A percentile compares a stretch with the other conserved stretches of the same genome.
phyloP scores from a whole-genome alignment of 2,888 invertebrate genomes.

The Agriopis aurantiaria region DNA sequence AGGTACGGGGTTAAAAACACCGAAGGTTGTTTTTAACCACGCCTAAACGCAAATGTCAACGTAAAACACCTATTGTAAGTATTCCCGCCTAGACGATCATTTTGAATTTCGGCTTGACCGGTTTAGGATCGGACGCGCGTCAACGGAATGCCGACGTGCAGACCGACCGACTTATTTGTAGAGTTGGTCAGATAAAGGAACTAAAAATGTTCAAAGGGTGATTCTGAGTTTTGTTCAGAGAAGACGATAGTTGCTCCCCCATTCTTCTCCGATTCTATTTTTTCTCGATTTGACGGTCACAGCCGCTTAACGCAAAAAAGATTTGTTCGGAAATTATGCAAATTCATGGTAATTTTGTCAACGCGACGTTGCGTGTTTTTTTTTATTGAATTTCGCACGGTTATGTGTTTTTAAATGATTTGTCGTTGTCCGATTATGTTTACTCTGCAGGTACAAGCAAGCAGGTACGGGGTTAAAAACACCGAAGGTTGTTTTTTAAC shows the following conservation, averaged over 20 bases:
- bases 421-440: slow-evolving; percentile 9
- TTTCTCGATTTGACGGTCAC: slow-evolving; percentile 38
- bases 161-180: background rate
- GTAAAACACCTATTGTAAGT: slow-evolving; percentile 60
- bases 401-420: slow-evolving; percentile 5
- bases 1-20: background rate
- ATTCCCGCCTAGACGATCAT: slow-evolving; percentile 75
- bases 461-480: background rate
- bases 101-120: slow-evolving; percentile 76
- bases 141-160: slow-evolving; percentile 58
- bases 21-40: background rate
- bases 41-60: too few species aligned
- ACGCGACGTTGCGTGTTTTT: slow-evolving; percentile 34
- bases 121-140: slow-evolving; percentile 62
- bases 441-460: background rate
- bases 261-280: background rate
- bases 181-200: background rate
- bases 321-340: slow-evolving; percentile 40
- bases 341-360: slow-evolving; percentile 42
- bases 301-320: slow-evolving; percentile 38
- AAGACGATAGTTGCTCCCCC: background rate
- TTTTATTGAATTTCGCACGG: slow-evolving; percentile 19
- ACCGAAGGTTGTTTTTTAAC: background rate
- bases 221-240: background rate
- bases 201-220: background rate